Base-by-base conservation (phyloP, 2,888 invertebrate species). In the Corbicula japonica region DNA sequence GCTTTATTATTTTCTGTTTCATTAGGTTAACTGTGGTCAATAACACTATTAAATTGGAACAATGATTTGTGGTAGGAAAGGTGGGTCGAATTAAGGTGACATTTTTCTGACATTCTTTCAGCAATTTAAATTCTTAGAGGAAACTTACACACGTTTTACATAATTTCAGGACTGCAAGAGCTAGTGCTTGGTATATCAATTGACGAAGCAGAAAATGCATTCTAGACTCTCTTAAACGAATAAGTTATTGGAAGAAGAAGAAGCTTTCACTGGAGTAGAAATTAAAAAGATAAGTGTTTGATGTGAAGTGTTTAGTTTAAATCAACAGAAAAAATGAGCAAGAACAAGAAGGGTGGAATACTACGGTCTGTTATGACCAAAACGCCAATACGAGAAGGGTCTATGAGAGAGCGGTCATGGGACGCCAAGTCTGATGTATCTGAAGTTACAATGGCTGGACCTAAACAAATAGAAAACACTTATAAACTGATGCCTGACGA, bases 401-500 rank as follows among this genome's bases (percentile, higher is more conserved):
- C 66, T 5, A 68, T 46, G 21, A 68, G 83, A 26, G 83, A 83
- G 12, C 63, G 77, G 18, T 52, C 62, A 6, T 69, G 70, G 60
- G 65, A 69, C 30, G 30, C 70, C 5, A 69, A 52, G 28, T 83
- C 83, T 1, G 76, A 79, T 12, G 46, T 66, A 6, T 74, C 74
- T 1, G 83, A 83, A 5, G 56, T n/a, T 8, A 23, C 23, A 1
- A 23, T 61, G 12, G n/a, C 56, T 2, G 26, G 62, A 4, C 34
- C 63, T 3, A 28, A 74, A 18, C 73, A 77, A 58, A 21, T 76
- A 26, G 86, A 87, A 75, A 87, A 87, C 52, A 86, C 87, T 3
- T 87, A 83, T 56, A 76, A 78, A 68, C 62, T 85, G 1, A 12
- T 26, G 12, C 87, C 87, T n/a, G 80, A 84, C 28, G 71, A 79